Evolutionary conservation across 92 coral and sea anemone species (phyloP), one percentile per base, ranked within the genome.

Genomic region (Paramuricea clavata): DNA sequence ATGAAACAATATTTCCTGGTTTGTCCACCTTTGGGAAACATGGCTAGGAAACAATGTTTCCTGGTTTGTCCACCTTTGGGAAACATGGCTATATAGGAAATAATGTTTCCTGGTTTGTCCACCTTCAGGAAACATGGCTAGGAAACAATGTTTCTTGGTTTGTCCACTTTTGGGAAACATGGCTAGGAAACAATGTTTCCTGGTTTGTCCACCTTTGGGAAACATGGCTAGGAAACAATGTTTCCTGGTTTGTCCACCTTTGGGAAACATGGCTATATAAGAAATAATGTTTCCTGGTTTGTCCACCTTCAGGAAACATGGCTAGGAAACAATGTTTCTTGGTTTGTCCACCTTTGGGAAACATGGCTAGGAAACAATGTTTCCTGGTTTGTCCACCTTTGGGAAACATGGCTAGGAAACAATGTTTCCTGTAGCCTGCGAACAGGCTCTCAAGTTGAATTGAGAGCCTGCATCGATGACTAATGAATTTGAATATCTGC

Each of bases 101-200:
- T n/a, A n/a, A n/a, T n/a, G n/a, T n/a, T n/a, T 21, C 7, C 27
- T 9, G 11, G 62, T 54, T 54, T 17, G 25, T 13, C 62, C 62
- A 5, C 23, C 23, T 8, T 11, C 4, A 12, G 19, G 35, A 21
- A 54, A 50, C 31, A 19, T 23, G 26, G 39, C 36, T n/a, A n/a
- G n/a, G n/a, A n/a, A n/a, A n/a, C n/a, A 54, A 54, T 54, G 62
- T 54, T 54, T 54, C 62, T 23, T 19, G 62, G 62, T 54, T 54
- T 54, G 62, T 13, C 22, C 27, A 54, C 62, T 9, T 54, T 54
- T 9, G 11, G 62, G 62, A 19, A 54, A 54, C 62, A 54, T 54
- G 62, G n/a, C n/a, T n/a, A n/a, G n/a, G n/a, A n/a, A n/a, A n/a
- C n/a, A n/a, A n/a, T n/a, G n/a, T n/a, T n/a, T 21, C 7, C 27